Conservation (phyloP, 1,140 invertebrate genomes). For the Euura saliciscinereae region DNA sequence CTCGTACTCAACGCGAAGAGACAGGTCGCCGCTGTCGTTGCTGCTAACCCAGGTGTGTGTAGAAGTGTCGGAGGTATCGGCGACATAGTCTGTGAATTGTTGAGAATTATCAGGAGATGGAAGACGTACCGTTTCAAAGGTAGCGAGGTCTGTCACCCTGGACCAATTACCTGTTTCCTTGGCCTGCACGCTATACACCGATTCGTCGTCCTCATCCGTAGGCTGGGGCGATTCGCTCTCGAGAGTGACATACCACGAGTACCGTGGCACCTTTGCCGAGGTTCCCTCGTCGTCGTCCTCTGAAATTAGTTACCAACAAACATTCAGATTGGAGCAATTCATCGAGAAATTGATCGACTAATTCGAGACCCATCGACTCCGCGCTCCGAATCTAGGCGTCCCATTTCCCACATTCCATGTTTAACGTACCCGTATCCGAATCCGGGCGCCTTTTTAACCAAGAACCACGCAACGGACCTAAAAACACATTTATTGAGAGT, state of each 20-base stretch:
- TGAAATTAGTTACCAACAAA: background rate
- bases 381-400: background rate
- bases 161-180: conserved; percentile 44
- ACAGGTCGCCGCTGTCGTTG: conserved; percentile 24
- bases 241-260: conserved; percentile 36
- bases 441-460: background rate
- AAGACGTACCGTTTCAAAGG: background rate
- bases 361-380: background rate
- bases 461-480: background rate
- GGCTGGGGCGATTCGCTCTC: conserved; percentile 40
- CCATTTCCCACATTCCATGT: background rate
- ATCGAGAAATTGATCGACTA: background rate
- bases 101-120: background rate
- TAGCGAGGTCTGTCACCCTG: conserved; percentile 5
- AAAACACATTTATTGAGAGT: background rate
- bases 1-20: conserved; percentile 33
- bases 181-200: conserved; percentile 39
- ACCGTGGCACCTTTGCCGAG: background rate
- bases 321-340: background rate
- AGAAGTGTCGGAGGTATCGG: conserved; percentile 39
- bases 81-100: conserved; percentile 35
- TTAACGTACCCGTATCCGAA: background rate
- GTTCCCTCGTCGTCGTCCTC: background rate
- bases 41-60: conserved; percentile 27
- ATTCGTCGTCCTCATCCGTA: conserved; percentile 41